Conservation (phyloP, 1,140 invertebrate species). For the Pogonognathellus flavescens region DNA sequence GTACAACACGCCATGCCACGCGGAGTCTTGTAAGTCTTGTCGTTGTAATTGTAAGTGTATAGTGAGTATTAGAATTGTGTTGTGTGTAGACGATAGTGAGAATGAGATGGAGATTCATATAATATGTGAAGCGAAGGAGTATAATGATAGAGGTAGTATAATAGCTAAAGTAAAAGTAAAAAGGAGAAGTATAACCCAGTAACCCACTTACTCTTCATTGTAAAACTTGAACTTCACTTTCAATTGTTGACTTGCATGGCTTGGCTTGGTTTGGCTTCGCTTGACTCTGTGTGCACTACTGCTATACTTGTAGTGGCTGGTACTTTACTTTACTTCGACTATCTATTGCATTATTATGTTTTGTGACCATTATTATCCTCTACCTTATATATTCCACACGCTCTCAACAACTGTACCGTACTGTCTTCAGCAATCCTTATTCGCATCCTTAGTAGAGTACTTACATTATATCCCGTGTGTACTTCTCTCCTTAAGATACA, state of each 20-base stretch:
- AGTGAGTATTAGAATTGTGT: no score
- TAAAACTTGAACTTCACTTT: conserved; percentile 53
- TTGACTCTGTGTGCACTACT: conserved; percentile 10
- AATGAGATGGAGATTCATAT: not conserved
- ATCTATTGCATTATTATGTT: not conserved
- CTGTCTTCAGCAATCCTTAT: no score
- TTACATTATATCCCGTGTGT: not conserved
- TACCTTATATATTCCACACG: no score
- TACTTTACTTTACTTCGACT: not conserved
- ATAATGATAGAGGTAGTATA: conserved; percentile 34
- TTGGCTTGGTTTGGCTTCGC: conserved; percentile 39
- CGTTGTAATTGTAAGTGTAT: no score
- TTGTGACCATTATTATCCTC: no score
- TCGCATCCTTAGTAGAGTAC: no score
- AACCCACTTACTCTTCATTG: conserved; percentile 50
- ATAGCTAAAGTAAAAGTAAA: conserved; percentile 50
- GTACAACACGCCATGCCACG: no score
- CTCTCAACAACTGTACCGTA: no score
- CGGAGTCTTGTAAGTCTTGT: no score
- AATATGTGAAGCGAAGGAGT: conserved; percentile 25
- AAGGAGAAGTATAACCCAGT: conserved; percentile 48
- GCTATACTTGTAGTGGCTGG: not conserved
- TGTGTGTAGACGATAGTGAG: not conserved
- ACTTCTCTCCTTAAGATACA: not conserved
- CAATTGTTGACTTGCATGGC: conserved; percentile 8